Conservation (phyloP, 2,888 invertebrate genomes). For the Dromius quadrimaculatus region DNA sequence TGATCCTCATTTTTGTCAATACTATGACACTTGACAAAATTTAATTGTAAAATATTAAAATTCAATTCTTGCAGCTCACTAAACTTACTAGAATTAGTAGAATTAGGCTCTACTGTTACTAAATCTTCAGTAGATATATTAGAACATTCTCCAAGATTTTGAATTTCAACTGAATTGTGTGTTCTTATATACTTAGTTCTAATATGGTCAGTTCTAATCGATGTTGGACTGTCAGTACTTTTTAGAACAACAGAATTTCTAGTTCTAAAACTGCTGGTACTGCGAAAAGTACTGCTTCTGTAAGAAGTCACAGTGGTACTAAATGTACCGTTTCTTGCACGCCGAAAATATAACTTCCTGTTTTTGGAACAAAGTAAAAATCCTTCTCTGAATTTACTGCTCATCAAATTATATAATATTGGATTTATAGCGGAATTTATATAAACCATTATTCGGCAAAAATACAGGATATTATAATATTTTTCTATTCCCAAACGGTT, state of each 20-base stretch:
- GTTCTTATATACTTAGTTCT: slow-evolving; percentile 51
- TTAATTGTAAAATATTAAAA: background rate
- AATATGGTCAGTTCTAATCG: slow-evolving; percentile 70
- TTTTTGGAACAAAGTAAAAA: slow-evolving; percentile 78
- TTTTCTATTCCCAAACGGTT: slow-evolving; percentile 79
- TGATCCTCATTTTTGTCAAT: background rate
- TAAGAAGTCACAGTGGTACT: slow-evolving; percentile 70
- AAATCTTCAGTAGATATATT: background rate
- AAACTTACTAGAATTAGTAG: background rate
- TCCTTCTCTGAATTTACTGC: slow-evolving; percentile 88
- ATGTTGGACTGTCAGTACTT: slow-evolving; percentile 66
- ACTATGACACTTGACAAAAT: background rate
- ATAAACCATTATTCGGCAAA: slow-evolving; percentile 88
- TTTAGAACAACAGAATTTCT: slow-evolving; percentile 57
- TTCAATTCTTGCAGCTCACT: slow-evolving; percentile 21
- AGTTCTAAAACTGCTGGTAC: slow-evolving; percentile 64
- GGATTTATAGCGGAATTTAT: slow-evolving; percentile 92
- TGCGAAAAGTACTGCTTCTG: slow-evolving; percentile 62
- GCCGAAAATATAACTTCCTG: slow-evolving; percentile 67
- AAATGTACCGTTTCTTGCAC: slow-evolving; percentile 68
- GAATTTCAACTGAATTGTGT: slow-evolving; percentile 25
- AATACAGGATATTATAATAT: slow-evolving; percentile 86
- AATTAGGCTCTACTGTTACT: background rate
- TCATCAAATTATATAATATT: slow-evolving; percentile 92
- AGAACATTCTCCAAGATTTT: background rate